Evolutionary conservation across 1,140 invertebrate genomes (phyloP).

Genomic region (Popillia japonica): DNA sequence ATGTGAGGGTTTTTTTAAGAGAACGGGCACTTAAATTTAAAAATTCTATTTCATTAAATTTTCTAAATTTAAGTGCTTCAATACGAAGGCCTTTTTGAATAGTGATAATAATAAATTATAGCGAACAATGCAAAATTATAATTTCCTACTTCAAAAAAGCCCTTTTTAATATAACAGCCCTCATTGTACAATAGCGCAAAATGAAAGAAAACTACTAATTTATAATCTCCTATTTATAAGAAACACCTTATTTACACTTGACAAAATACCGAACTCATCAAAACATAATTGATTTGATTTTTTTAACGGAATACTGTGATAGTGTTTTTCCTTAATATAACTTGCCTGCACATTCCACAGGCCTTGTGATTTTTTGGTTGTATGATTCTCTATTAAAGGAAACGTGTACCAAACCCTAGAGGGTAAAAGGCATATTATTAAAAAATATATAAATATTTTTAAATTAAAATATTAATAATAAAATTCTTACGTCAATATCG

Average conservation of each 20-base stretch:
- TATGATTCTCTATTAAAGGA: slow-evolving; percentile 51
- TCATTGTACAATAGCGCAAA: not conserved
- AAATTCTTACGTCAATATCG: slow-evolving; percentile 20
- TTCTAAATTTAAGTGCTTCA: slow-evolving; percentile 5
- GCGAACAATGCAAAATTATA: no score
- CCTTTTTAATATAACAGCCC: not conserved
- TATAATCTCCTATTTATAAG: slow-evolving; percentile 8
- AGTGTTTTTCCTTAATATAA: slow-evolving; percentile 40
- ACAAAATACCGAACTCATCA: not conserved
- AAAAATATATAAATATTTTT: slow-evolving; percentile 38
- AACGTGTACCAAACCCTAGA: slow-evolving; percentile 59
- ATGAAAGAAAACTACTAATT: slow-evolving; percentile 6
- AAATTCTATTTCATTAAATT: not conserved
- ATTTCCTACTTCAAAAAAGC: slow-evolving; percentile 4
- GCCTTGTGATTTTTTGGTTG: slow-evolving; percentile 54
- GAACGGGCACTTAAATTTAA: slow-evolving; percentile 14
- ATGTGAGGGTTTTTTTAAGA: not conserved
- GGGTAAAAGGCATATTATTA: slow-evolving; percentile 52
- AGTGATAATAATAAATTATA: not conserved
- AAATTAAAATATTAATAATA: slow-evolving; percentile 23
- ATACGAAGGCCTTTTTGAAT: not conserved
- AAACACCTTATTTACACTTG: not conserved
- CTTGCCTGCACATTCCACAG: slow-evolving; percentile 58
- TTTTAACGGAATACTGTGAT: no score
- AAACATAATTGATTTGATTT: not conserved